Conservation (phyloP, 2,113 vertebrate species). For the Neotoma lepida region DNA sequence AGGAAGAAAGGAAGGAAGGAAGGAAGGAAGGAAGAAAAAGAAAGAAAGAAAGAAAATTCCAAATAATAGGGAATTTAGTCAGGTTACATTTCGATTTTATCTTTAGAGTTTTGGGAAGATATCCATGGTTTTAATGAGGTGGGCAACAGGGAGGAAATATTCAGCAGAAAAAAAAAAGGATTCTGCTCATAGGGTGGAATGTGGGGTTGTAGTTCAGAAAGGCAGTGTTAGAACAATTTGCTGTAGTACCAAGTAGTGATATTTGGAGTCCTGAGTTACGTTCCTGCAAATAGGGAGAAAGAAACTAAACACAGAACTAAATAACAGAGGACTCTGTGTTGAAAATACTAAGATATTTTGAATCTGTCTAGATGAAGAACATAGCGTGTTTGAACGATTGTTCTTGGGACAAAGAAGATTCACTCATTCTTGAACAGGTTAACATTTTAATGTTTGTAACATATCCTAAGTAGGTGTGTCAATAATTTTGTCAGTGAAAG, state of each 20-base stretch:
- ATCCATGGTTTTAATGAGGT: background rate
- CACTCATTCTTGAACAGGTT: background rate
- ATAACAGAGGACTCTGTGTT: background rate
- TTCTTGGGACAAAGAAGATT: background rate
- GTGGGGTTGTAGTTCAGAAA: background rate
- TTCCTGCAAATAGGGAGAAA: background rate
- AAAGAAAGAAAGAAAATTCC: background rate
- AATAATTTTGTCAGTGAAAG: background rate
- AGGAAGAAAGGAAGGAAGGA: background rate
- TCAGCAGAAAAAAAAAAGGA: background rate
- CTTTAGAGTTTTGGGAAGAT: background rate
- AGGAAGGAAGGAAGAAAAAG: background rate
- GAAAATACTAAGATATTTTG: background rate
- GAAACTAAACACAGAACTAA: background rate
- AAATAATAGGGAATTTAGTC: background rate
- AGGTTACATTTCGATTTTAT: constrained; percentile 42
- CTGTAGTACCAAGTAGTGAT: background rate
- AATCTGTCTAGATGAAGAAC: background rate
- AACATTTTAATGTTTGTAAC: background rate
- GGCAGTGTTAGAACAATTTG: background rate
- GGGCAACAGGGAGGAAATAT: background rate
- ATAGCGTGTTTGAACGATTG: background rate
- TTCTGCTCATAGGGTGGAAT: background rate
- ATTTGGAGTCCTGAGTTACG: background rate
- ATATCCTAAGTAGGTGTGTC: background rate